Evolutionary conservation across 2,888 invertebrate genomes (phyloP), one percentile per base, ranked within the genome.

Genomic region (Drosophila buzzatii): DNA sequence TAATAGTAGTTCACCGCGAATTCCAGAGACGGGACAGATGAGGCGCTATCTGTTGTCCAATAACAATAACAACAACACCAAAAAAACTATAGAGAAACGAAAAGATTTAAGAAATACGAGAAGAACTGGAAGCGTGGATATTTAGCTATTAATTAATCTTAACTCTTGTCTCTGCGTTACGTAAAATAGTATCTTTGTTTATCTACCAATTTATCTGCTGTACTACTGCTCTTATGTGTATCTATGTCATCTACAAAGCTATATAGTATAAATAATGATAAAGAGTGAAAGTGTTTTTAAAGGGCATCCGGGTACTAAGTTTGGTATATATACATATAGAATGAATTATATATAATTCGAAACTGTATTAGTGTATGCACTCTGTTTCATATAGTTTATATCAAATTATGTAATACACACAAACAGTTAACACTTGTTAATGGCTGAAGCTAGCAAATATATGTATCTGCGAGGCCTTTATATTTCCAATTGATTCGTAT

Each of bases 1-100:
- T 93, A 93, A 92, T 91, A 87, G 69, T 72, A 56, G 62, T 41
- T 31, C 37, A 60, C 20, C 14, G 8, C 2, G 1, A n/a, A 41
- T 18, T 31, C n/a, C 39, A 31, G 55, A 18, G 27, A 27, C 20
- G 10, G 12, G 12, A 7, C 23, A 31, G 12, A n/a, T 35, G 52
- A 10, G 49, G 31, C 59, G 52, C 31, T 41, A 49, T 18, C 47
- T 61, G 59, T 31, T 62, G 61, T 41, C 51, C 61, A 55, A 41
- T 65, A 73, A 37, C n/a, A n/a, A n/a, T n/a, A 62, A 71, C 31
- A 60, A 58, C 41, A 72, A 72, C 86, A 80, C 71, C 82, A 84
- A 86, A 39, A 39, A 57, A 51, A 52, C 44, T 31, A 65, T 41
- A 47, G 37, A 41, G 31, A 9, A 67, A 58, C n/a, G 47, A 47